A percentile compares a stretch with the other conserved stretches of the same genome.
Evolutionary conservation across 2,888 invertebrate species (phyloP).

Genomic region (Strigamia transsilvanica): DNA sequence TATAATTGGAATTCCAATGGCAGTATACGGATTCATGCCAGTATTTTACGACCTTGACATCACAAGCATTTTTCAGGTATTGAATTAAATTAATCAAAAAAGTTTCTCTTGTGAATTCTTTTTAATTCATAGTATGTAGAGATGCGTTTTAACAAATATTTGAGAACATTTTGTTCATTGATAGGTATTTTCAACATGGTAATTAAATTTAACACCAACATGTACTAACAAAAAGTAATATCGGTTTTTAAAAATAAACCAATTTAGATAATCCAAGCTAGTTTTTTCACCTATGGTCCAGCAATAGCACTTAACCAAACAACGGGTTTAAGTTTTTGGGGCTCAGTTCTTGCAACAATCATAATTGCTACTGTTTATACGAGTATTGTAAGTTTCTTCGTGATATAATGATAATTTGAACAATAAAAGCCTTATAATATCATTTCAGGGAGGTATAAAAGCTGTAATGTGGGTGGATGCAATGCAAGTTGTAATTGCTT

Average conservation of each 20-base stretch:
- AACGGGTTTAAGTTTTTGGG: conserved; percentile 42
- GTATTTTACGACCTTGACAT: conserved; percentile 50
- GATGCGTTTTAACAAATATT: not conserved
- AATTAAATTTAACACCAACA: not conserved
- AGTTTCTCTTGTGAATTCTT: not conserved
- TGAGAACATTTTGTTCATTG: not conserved
- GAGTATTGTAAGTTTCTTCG: conserved; percentile 5
- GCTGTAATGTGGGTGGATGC: conserved; percentile 51
- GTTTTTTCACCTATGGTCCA: not conserved
- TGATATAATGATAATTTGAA: no score
- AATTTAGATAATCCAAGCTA: not conserved
- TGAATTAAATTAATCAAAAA: no score
- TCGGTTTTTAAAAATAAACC: no score
- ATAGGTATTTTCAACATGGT: not conserved
- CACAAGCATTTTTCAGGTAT: conserved; percentile 45
- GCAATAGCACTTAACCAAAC: conserved; percentile 4
- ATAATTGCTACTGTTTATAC: not conserved
- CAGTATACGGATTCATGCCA: conserved; percentile 32
- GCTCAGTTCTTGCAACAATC: conserved; percentile 18
- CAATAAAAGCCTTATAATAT: not conserved
- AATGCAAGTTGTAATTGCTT: conserved; percentile 38
- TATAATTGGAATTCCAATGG: conserved; percentile 32
- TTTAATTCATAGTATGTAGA: not conserved
- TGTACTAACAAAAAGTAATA: not conserved
- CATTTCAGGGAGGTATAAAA: conserved; percentile 52